Evolutionary conservation across 2,797 vertebrate genomes (phyloP), one percentile per base, ranked within the genome.

Genomic region (Furcifer pardalis): DNA sequence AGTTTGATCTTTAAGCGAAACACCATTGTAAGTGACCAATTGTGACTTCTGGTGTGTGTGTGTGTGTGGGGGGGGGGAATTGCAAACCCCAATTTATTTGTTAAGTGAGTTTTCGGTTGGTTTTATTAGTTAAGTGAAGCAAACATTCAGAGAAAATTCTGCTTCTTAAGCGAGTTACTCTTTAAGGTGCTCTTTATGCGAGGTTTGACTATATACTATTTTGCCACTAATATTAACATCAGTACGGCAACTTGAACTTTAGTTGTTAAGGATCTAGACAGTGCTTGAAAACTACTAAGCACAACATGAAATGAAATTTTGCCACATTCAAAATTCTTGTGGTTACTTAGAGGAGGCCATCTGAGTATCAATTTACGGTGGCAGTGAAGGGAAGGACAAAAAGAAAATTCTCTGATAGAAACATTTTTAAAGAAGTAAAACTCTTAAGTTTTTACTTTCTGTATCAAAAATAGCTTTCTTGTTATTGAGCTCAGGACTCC

Each of bases 401-500:
- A 42, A 12, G 69, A 44, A 2, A 30, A 44, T 56, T 56, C 4
- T 66, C n/a, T 49, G 25, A 79, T 46, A 27, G 89, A 63, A 77
- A 81, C n/a, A 30, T 9, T 87, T 80, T 69, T 65, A 87, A 72
- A 72, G 84, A 86, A 81, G n/a, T 5, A 52, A 84, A 25, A 81
- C 42, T 10, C 37, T 81, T 44, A 82, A 49, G 21, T 89, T 88
- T 89, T 75, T 86, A 59, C 72, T 46, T 23, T 63, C 81, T 10
- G 44, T 86, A 27, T 73, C 77, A 86, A 82, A 89, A 89, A 84
- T 84, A 88, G 84, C 77, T 82, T 81, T 59, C 32, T 40, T 71
- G 84, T 77, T 81, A 79, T 76, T 63, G 63, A 21, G 0, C 2
- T 66, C 60, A 65, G 83, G 73, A 0, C 62, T 87, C 80, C 75